These are phyloP conservation scores for Macrosoma leucophasiata DNA, from an alignment of 2,888 invertebrate genomes.

Conservation along the genomic window DNA sequence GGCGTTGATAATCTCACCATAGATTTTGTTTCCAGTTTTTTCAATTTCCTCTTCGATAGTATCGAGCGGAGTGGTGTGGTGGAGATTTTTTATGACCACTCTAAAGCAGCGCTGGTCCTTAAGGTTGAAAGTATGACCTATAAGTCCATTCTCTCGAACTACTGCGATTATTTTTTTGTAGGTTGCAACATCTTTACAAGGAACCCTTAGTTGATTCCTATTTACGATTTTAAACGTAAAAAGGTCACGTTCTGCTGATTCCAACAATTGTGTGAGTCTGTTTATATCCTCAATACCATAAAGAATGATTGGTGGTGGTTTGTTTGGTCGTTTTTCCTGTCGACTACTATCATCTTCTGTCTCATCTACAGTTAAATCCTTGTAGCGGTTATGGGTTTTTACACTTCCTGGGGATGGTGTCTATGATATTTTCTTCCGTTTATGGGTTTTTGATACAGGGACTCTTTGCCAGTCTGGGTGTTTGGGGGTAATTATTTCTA, in stretches of 20 bases:
- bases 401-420: conserved; percentile 5
- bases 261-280: background rate
- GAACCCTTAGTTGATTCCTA: conserved; percentile 17
- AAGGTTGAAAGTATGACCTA: conserved; percentile 18
- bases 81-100: too few relatives aligned
- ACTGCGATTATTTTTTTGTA: conserved; percentile 18
- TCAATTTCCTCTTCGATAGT: too few relatives aligned
- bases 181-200: conserved; percentile 2
- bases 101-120: conserved; percentile 14
- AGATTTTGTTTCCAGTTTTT: too few relatives aligned
- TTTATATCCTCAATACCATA: conserved; percentile 6
- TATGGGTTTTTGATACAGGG: conserved; percentile 3
- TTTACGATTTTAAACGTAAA: conserved; percentile 15
- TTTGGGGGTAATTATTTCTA: background rate
- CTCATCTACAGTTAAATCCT: too few relatives aligned
- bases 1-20: conserved; percentile 20
- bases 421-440: conserved; percentile 4
- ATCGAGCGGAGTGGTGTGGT: too few relatives aligned
- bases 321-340: too few relatives aligned
- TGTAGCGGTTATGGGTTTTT: too few relatives aligned
- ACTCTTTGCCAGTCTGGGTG: conserved; percentile 8
- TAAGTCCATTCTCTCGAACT: conserved; percentile 15
- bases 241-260: conserved; percentile 4
- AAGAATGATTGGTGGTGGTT: too few relatives aligned
- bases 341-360: too few relatives aligned